Evolutionary conservation across 2,797 vertebrate genomes (phyloP), one percentile per base, ranked within the genome.

Genomic region (Ctenosaura bakeri): DNA sequence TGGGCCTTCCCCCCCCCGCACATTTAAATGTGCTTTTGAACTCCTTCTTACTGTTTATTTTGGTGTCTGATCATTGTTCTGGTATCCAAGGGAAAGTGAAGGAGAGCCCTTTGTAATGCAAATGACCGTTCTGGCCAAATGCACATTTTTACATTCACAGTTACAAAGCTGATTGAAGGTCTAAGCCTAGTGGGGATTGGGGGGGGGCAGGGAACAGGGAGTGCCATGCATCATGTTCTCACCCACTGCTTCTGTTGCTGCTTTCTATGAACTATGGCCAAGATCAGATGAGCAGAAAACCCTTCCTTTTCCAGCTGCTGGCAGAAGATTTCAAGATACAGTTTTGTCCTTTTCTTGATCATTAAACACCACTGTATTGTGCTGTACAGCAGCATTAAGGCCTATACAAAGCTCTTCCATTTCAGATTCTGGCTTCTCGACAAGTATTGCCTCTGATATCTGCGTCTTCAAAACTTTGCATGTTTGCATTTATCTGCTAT

Each of bases 11-110:
- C 4, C 56, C 74, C 32, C 9, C 16, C 2, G 2, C 5, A 59
- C 13, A 22, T 78, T 86, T 46, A n/a, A 78, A 78, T 62, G 9
- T 87, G 35, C 56, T 32, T 79, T 66, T 66, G 42, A 64, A 32
- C 2, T 26, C 50, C 22, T 46, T 38, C 14, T 78, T 69, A 22
- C 46, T 81, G 62, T 81, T 69, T 71, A 81, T 81, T 81, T 54
- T 32, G 71, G 6, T 52, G 64, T 29, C 42, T 81, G 87, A 80
- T 88, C 77, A 88, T 81, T 88, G 87, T 88, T 88, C 77, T 38
- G 22, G 7, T 54, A 46, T 79, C 26, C 16, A 87, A 50, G 42
- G 29, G 32, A 88, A 66, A 88, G 56, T 69, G 59, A 29, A 52
- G 26, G 42, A 88, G 24, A 16, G 42, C 14, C 59, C 62, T 16